A percentile compares a stretch with the other conserved stretches of the same genome.
These are phyloP conservation scores for Eupithecia abbreviata DNA, from an alignment of 2,888 invertebrate species.

Conservation along the genomic window DNA sequence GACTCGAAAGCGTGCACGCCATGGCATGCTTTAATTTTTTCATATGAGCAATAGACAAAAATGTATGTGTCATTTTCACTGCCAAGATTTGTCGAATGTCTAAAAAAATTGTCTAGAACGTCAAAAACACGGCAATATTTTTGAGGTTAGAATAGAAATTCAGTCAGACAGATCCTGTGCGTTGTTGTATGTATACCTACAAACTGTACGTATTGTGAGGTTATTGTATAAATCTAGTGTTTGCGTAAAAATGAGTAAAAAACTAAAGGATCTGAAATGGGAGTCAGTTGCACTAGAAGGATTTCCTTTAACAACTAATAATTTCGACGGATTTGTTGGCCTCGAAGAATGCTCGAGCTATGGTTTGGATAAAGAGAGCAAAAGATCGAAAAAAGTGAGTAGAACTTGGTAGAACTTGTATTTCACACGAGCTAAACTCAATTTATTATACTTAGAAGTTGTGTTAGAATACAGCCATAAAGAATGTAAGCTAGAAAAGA, in stretches of 20 bases:
- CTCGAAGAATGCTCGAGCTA: conserved; percentile 91
- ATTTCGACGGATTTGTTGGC: conserved; percentile 88
- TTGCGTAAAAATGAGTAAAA: conserved; percentile 66
- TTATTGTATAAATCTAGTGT: no score
- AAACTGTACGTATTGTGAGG: no score
- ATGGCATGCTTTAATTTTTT: conserved; percentile 48
- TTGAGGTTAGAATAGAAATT: conserved; percentile 7
- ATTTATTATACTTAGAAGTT: background rate
- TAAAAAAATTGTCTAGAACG: background rate
- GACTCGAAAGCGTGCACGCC: conserved; percentile 57
- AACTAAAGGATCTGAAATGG: conserved; percentile 81
- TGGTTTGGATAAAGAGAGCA: conserved; percentile 77
- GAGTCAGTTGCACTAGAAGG: conserved; percentile 86
- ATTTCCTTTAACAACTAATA: conserved; percentile 67
- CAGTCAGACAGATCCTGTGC: no score
- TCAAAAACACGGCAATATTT: background rate
- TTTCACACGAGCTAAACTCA: background rate
- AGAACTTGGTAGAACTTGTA: conserved; percentile 16
- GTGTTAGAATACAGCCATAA: background rate
- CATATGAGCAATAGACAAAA: background rate
- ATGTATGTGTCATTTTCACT: background rate
- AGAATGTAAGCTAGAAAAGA: background rate
- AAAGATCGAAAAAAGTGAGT: conserved; percentile 66
- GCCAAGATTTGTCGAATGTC: conserved; percentile 12
- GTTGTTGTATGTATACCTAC: no score